Base-by-base conservation (phyloP, 1,140 invertebrate species). In the Atta texana region DNA sequence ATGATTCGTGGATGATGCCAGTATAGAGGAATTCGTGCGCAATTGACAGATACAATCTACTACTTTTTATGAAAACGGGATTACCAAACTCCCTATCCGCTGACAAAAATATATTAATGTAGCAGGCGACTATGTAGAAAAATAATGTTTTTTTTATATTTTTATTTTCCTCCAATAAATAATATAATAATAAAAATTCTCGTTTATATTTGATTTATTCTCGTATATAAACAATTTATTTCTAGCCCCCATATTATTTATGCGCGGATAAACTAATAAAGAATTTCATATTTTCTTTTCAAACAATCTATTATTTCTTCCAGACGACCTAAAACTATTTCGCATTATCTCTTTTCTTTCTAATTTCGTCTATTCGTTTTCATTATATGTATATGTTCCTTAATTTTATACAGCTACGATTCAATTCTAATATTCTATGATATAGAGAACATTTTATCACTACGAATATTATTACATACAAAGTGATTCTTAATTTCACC, bases 401-500 rank as follows among this genome's bases (percentile, higher is more conserved):
- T 69, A 80, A 69, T 24, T 71, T 18, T 44, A 55, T 53, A 81
- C 16, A 81, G 0, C 64, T 81, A 80, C 14, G 14, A 34, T 31
- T 6, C n/a, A 81, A 34, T 55, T 55, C 34, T 81, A 34, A 71
- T 14, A 69, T 34, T 81, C 39, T 81, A 55, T 49, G 21, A 18
- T 44, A 59, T 59, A 81, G 14, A 34, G 31, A 34, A 34, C 31
- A 8, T 69, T 71, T 24, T 31, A n/a, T 39, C 24, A 57, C 16
- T 53, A 24, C 21, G 12, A 71, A 7, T 71, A 71, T 51, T 44
- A 57, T 69, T 66, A 81, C 18, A 53, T 66, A 66, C 21, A 77
- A 31, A 80, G 24, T 59, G 51, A 44, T n/a, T 59, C 21, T 71
- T 81, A 71, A 57, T 81, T 71, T 71, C 34, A 71, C 5, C 6